phyloP scores from a whole-genome alignment of 1,140 invertebrate genomes.

The Steinernema khuongi region DNA sequence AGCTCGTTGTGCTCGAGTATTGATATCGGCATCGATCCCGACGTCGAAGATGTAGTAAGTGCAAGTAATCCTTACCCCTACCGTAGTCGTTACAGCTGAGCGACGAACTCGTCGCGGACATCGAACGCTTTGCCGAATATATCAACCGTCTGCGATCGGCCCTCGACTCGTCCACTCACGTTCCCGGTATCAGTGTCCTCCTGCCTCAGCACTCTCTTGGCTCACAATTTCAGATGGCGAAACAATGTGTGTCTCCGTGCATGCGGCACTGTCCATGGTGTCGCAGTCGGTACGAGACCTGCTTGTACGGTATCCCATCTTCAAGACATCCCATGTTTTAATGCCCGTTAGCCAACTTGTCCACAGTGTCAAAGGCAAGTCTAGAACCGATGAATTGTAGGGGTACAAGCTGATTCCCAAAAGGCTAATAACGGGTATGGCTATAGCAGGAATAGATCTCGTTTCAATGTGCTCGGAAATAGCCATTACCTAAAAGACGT shows the following conservation, averaged over 20 bases:
- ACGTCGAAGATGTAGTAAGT: slow-evolving; percentile 38
- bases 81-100: slow-evolving; percentile 37
- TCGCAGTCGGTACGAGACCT: slow-evolving; percentile 52
- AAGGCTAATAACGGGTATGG: neutral
- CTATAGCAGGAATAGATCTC: slow-evolving; percentile 5
- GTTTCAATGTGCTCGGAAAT: neutral
- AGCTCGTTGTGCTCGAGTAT: slow-evolving; percentile 36
- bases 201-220: neutral
- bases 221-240: slow-evolving; percentile 42
- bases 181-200: slow-evolving; percentile 32
- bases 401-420: too few species aligned
- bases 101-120: slow-evolving; percentile 45
- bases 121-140: slow-evolving; percentile 50
- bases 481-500: slow-evolving; percentile 19
- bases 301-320: slow-evolving; percentile 45
- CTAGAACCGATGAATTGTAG: too few species aligned
- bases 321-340: slow-evolving; percentile 53
- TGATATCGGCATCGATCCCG: slow-evolving; percentile 38
- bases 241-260: slow-evolving; percentile 49
- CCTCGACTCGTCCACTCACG: slow-evolving; percentile 38
- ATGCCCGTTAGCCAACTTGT: slow-evolving; percentile 54
- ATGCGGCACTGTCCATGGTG: slow-evolving; percentile 52
- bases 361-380: slow-evolving; percentile 48
- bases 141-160: slow-evolving; percentile 43
- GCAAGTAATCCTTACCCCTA: neutral